Conservation (phyloP, 2,113 vertebrate species). For the Thinocorus orbignyianus region DNA sequence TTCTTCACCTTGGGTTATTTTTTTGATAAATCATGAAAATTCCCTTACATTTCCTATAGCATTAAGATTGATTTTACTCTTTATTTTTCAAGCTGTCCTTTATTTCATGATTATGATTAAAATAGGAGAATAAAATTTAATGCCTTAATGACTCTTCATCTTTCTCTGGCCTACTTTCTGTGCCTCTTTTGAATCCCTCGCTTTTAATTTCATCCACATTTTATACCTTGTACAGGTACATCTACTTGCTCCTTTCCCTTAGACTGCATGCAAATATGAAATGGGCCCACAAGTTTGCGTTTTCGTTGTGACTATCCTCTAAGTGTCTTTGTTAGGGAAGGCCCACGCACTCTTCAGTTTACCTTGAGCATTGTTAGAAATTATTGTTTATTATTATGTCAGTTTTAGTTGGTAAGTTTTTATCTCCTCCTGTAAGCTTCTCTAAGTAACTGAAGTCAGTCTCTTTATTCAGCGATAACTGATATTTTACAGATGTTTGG, state of each 20-base stretch:
- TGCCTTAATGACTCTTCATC: neutral
- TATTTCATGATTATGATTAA: neutral
- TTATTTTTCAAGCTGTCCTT: neutral
- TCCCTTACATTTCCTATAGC: neutral
- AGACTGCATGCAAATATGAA: neutral
- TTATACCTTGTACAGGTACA: neutral
- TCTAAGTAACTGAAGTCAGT: neutral
- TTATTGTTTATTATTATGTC: neutral
- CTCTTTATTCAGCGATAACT: neutral
- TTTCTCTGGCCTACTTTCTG: neutral
- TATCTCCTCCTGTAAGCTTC: neutral
- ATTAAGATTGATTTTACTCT: neutral
- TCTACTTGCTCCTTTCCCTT: neutral
- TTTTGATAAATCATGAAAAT: neutral
- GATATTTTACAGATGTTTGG: neutral
- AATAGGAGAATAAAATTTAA: neutral
- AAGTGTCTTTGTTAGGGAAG: neutral
- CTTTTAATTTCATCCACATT: neutral
- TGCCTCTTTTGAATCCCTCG: neutral
- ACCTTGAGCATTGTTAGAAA: neutral
- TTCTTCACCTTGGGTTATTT: neutral
- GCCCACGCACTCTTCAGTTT: neutral
- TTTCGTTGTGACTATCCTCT: neutral
- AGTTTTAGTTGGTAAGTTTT: neutral
- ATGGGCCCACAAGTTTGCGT: neutral